phyloP scores from a whole-genome alignment of 2,113 vertebrate species.

The Chionomys nivalis region DNA sequence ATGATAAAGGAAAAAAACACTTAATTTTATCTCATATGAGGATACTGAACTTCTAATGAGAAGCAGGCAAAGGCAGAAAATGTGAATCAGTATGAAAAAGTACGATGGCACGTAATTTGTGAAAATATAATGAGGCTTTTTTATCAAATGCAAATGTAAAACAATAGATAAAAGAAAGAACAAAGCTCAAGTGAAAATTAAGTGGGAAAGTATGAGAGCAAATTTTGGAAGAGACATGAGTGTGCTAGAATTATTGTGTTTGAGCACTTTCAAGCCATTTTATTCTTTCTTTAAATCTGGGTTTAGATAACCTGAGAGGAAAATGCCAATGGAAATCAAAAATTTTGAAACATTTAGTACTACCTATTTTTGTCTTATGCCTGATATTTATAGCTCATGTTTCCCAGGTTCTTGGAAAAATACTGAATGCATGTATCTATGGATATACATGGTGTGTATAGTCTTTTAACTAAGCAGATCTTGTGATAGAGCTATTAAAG shows the following conservation, averaged over 20 bases:
- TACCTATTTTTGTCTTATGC: background rate
- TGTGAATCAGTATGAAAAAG: background rate
- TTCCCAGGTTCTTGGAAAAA: background rate
- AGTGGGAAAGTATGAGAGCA: background rate
- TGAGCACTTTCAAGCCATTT: background rate
- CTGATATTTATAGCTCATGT: background rate
- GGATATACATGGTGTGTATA: background rate
- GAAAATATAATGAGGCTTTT: background rate
- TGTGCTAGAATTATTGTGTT: background rate
- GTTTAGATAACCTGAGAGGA: background rate
- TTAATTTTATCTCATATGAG: background rate
- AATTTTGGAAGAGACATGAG: background rate
- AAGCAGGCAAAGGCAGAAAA: background rate
- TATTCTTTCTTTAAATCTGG: background rate
- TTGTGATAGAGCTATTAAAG: background rate
- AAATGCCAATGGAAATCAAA: background rate
- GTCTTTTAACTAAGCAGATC: background rate
- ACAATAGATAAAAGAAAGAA: background rate
- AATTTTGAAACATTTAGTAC: background rate
- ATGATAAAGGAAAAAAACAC: background rate
- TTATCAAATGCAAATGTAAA: background rate
- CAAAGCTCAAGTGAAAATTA: background rate
- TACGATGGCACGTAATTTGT: background rate
- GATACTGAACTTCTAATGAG: background rate
- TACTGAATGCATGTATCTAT: background rate